Conservation (phyloP, 2,888 invertebrate species). For the Macrophya alboannulata region DNA sequence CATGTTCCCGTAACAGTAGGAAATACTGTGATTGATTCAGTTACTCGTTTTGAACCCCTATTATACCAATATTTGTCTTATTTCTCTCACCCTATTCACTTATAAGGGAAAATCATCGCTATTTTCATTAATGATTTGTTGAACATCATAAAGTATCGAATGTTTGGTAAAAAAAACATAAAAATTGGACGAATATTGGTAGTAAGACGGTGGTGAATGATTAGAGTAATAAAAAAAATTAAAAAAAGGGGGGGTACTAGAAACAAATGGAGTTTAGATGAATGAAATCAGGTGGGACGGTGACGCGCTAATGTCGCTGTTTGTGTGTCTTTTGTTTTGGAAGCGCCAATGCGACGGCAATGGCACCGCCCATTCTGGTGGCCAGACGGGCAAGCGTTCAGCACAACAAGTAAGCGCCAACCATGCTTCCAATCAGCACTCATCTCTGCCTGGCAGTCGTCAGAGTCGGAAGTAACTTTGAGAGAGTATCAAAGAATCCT, state of each 20-base stretch:
- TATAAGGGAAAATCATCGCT: neutral
- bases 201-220: neutral
- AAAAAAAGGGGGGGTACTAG: constrained; percentile 2
- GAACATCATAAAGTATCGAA: neutral
- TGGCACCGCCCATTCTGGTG: constrained; percentile 71
- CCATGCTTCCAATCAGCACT: constrained; percentile 60
- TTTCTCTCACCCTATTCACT: neutral
- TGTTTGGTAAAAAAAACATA: neutral
- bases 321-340: constrained; percentile 77
- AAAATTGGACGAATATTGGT: constrained; percentile 7
- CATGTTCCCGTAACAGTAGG: constrained; percentile 74
- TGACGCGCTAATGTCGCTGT: constrained; percentile 73
- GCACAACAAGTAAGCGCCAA: constrained; percentile 71
- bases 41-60: constrained; percentile 10
- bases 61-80: constrained; percentile 40
- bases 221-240: neutral
- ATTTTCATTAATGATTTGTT: neutral
- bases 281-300: constrained; percentile 54
- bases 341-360: constrained; percentile 76
- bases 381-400: constrained; percentile 74
- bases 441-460: constrained; percentile 59
- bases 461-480: constrained; percentile 61
- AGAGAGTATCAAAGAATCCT: constrained; percentile 36
- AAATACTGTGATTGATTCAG: constrained; percentile 47
- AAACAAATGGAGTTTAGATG: constrained; percentile 14